A percentile compares a stretch with the other conserved stretches of the same genome.
Evolutionary conservation across 2,113 vertebrate genomes (phyloP).

Genomic region (Pseudopipra pipra): DNA sequence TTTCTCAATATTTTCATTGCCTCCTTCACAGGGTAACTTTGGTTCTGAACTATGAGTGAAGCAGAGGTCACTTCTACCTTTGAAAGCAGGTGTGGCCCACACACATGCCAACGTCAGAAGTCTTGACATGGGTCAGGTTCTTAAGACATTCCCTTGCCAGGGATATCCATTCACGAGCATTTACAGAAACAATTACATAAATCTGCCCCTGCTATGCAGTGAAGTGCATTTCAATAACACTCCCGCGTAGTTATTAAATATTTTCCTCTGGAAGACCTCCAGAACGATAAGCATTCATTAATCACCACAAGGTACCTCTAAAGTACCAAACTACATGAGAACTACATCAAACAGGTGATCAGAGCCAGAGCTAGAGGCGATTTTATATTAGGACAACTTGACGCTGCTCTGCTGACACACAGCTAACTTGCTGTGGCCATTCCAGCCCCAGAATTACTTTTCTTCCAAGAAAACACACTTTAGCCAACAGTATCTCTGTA

Average conservation of each 20-base stretch:
- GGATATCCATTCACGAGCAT: not conserved
- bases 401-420: not conserved
- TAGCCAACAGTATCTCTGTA: not conserved
- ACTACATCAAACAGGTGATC: not conserved
- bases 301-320: not conserved
- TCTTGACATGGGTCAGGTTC: not conserved
- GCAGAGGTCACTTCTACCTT: not conserved
- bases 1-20: not conserved
- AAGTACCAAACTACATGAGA: not conserved
- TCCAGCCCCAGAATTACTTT: not conserved
- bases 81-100: not conserved
- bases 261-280: not conserved
- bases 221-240: not conserved
- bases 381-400: not conserved
- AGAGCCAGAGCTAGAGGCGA: not conserved
- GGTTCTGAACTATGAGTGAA: not conserved
- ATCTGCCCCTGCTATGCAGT: not conserved
- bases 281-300: not conserved
- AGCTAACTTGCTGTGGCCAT: not conserved
- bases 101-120: not conserved
- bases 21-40: not conserved
- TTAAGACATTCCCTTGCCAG: not conserved
- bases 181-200: not conserved
- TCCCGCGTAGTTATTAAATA: not conserved
- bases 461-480: not conserved